Evolutionary conservation across 2,888 invertebrate species (phyloP), one percentile per base, ranked within the genome.

Genomic region (Tachina fera): DNA sequence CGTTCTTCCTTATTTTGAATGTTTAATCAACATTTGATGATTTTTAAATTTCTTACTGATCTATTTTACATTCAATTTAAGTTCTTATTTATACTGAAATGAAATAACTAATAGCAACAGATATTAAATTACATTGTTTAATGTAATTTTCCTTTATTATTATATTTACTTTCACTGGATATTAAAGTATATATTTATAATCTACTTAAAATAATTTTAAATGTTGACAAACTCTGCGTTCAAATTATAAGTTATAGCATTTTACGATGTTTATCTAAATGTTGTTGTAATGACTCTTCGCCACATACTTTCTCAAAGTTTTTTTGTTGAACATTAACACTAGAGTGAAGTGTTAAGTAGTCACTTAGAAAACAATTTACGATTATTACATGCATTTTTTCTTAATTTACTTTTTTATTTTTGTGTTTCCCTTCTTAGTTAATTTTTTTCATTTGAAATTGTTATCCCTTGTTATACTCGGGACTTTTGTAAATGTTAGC

Each of bases 361-460:
- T 72, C 83, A 77, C 77, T 83, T 83, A 77, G 65, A 72, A 72
- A 77, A 60, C 83, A 83, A 83, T 83, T 83, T 83, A 77, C 77
- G 77, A 77, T 83, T 77, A 77, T 77, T 83, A 72, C 77, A 83
- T 77, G 56, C 76, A 31, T 70, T 47, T 63, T 76, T 81, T 51
- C 9, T 41, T 14, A 51, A 9, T 67, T 68, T 56, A 6, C 8
- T 53, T n/a, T 56, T 47, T 19, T 1, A 1, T 31, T 31, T 31
- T 31, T 31, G 31, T 6, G 31, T 31, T 41, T 80, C 67, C 39
- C 43, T 22, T 49, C 31, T 14, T 58, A 56, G n/a, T 60, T 75
- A 1, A 45, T 60, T 82, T 58, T 10, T 45, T 45, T 19, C 45
- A 47, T 72, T 71, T 76, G 53, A 63, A 47, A 70, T 65, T 75